Percentiles rank a stretch among this genome's conserved stretches.
Conservation (phyloP, 2,113 vertebrate genomes). For the Myrmecobius fasciatus region DNA sequence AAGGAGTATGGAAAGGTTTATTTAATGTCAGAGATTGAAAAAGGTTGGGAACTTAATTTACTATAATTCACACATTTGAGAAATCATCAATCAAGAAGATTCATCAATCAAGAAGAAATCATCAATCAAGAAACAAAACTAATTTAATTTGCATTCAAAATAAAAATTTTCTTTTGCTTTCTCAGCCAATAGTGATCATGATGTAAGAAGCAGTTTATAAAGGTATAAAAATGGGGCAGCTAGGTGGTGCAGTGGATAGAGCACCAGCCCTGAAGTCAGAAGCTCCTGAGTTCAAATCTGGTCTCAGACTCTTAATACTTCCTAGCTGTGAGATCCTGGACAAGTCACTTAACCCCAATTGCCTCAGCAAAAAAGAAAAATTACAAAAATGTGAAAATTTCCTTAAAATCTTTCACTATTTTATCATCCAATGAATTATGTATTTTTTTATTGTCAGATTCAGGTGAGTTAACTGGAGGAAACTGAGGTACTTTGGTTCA, state of each 20-base stretch:
- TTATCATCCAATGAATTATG: not conserved
- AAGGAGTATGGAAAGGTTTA: not conserved
- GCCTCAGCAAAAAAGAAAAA: too few species aligned
- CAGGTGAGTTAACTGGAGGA: slow-evolving; percentile 27
- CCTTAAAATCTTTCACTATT: not conserved
- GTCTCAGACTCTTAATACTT: too few species aligned
- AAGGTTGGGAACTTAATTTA: not conserved
- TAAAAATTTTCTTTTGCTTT: not conserved
- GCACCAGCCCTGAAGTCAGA: too few species aligned
- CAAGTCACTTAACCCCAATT: too few species aligned
- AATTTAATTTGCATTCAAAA: not conserved
- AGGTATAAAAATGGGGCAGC: too few species aligned
- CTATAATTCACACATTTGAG: not conserved
- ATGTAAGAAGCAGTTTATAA: not conserved
- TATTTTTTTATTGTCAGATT: not conserved
- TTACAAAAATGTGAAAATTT: not conserved
- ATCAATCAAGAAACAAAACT: not conserved
- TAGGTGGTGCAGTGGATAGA: too few species aligned
- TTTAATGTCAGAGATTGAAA: not conserved
- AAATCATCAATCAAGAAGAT: not conserved
- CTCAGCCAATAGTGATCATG: not conserved
- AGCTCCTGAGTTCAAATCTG: too few species aligned
- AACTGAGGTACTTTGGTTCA: not conserved
- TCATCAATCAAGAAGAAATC: not conserved
- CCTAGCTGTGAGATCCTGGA: too few species aligned